phyloP scores from a whole-genome alignment of 2,888 invertebrate genomes.

The Hipparchia semele region DNA sequence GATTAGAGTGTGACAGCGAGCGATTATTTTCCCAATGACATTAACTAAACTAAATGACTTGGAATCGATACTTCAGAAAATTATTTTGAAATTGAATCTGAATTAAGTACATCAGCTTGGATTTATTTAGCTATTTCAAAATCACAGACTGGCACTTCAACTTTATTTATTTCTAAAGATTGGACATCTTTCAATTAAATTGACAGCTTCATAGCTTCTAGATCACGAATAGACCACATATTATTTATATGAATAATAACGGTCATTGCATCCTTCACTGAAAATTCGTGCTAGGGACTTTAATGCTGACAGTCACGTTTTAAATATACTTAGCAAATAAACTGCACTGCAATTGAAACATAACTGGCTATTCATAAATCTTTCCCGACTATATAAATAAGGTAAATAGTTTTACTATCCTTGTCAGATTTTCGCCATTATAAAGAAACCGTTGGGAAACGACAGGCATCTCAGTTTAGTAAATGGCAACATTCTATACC shows the following conservation, averaged over 20 bases:
- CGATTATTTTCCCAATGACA: no score
- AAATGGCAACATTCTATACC: neutral
- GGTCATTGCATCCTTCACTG: slow-evolving; percentile 37
- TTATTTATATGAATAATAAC: slow-evolving; percentile 34
- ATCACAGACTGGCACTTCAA: no score
- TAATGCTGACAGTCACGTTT: slow-evolving; percentile 39
- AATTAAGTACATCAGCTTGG: no score
- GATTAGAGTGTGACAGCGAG: no score
- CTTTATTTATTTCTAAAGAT: neutral
- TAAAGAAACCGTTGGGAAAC: neutral
- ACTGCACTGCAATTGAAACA: slow-evolving; percentile 28
- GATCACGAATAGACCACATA: slow-evolving; percentile 32
- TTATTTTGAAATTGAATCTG: no score
- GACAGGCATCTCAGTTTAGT: neutral
- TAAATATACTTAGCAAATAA: slow-evolving; percentile 32
- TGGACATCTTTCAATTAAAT: slow-evolving; percentile 9
- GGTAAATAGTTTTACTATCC: neutral
- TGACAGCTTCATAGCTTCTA: slow-evolving; percentile 28
- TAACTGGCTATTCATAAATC: slow-evolving; percentile 15
- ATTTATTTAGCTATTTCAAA: no score
- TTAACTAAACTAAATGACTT: no score
- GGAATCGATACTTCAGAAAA: no score
- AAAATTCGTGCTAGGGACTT: slow-evolving; percentile 38
- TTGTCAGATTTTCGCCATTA: neutral
- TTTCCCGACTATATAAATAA: slow-evolving; percentile 3